Evolutionary conservation across 2,113 vertebrate genomes (phyloP), one percentile per base, ranked within the genome.

Genomic region (Sebastes fasciatus): DNA sequence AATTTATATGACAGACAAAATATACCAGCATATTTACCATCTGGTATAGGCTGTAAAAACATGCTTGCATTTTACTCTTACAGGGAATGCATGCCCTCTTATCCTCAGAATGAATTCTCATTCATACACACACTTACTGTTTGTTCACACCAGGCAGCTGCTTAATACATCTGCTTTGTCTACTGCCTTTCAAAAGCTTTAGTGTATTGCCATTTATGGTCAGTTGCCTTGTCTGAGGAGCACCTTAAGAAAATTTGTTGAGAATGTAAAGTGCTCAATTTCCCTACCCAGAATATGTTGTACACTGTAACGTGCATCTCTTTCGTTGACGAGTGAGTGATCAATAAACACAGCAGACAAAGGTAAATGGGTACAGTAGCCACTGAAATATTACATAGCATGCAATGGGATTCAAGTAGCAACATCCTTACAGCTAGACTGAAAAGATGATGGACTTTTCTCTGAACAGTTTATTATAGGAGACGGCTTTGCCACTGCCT

Each of bases 71-170:
- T 69, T 17, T 23, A 14, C 75, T 64, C 68, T 68, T 42, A 16
- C n/a, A n/a, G 12, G 11, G 9, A 52, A 43, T 64, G 61, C 23
- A 45, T 46, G 4, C 11, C 60, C 8, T 16, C 16, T 26, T 34
- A 34, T 34, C 52, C 16, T 45, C 64, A 65, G 40, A 1, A 43
- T 72, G 12, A 19, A 3, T 69, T 68, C 42, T 12, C 9, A 52
- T 52, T 13, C 26, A 75, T 14, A 16, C 0, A 66, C 21, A 23
- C 1, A 54, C 21, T 19, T 48, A 16, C 8, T 70, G 40, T 70
- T 45, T 74, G 63, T 74, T 80, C 23, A 80, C 21, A 69, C 60
- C 79, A 67, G 43, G 23, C 67, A 80, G 62, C 46, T 86, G 74
- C 54, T 75, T 13, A 43, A 46, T 67, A 62, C 61, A 46, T 79